Evolutionary conservation across 1,140 invertebrate genomes (phyloP).

Genomic region (Drosophila willistoni): DNA sequence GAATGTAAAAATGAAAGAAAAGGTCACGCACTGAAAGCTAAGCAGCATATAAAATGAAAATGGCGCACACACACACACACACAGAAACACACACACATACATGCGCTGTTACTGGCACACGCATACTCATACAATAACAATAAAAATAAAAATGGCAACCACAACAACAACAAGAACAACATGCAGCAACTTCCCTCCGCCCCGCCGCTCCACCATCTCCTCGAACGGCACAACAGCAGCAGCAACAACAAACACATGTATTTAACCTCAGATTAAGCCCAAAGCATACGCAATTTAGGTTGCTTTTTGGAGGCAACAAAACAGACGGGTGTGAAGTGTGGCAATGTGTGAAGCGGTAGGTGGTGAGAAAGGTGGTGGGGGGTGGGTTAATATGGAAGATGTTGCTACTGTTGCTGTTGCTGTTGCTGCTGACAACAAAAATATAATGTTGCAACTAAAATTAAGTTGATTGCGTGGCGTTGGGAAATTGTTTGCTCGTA

Average conservation of each 20-base stretch:
- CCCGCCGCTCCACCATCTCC: background rate
- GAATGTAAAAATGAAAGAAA: conserved; percentile 76
- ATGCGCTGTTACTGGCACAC: conserved; percentile 13
- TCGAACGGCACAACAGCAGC: background rate
- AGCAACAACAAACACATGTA: conserved; percentile 62
- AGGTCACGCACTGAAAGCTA: conserved; percentile 79
- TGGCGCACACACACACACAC: conserved; percentile 53
- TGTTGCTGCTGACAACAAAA: conserved; percentile 46
- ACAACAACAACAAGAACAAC: conserved; percentile 45
- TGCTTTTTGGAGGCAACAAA: background rate
- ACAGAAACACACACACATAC: conserved; percentile 9
- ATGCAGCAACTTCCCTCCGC: background rate
- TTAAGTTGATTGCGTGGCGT: conserved; percentile 78
- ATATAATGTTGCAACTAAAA: conserved; percentile 78
- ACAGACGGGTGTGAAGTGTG: background rate
- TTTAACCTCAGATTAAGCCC: conserved; percentile 77
- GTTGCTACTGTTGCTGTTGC: conserved; percentile 7
- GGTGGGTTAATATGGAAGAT: background rate
- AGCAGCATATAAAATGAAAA: conserved; percentile 78
- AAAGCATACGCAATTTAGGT: conserved; percentile 42
- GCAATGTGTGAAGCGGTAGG: background rate
- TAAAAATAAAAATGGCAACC: conserved; percentile 67
- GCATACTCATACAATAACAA: conserved; percentile 37
- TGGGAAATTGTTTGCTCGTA: conserved; percentile 68
- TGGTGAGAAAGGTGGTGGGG: no score